phyloP scores from a whole-genome alignment of 2,888 invertebrate species.

The Stenchaetothrips biformis region DNA sequence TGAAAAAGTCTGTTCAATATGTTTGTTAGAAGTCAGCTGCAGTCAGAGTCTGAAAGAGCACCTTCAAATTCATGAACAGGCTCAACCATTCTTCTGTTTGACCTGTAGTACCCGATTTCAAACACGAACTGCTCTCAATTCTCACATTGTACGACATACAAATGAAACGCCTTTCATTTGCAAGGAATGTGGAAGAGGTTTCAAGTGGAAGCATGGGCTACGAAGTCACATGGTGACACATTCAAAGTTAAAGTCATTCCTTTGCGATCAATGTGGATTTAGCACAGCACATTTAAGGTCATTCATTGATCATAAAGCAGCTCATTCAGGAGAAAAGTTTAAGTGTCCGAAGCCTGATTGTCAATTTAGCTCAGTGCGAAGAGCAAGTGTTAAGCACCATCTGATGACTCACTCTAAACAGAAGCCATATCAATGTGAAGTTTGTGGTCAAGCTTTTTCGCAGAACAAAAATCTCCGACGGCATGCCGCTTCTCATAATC shows the following conservation, averaged over 20 bases:
- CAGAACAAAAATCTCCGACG: slow-evolving; percentile 50
- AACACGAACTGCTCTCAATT: slow-evolving; percentile 48
- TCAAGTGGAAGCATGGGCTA: slow-evolving; percentile 57
- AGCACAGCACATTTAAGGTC: slow-evolving; percentile 54
- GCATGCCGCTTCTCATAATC: slow-evolving; percentile 4
- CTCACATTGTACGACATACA: slow-evolving; percentile 54
- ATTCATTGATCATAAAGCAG: slow-evolving; percentile 51
- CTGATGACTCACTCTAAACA: slow-evolving; percentile 53
- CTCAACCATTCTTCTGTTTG: slow-evolving; percentile 51
- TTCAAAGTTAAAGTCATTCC: slow-evolving; percentile 50
- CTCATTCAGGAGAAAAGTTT: slow-evolving; percentile 51
- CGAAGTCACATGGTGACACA: slow-evolving; percentile 52
- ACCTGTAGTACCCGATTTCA: slow-evolving; percentile 51
- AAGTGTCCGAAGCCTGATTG: slow-evolving; percentile 50
- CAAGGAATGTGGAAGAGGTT: slow-evolving; percentile 50
- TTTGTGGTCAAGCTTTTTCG: slow-evolving; percentile 54
- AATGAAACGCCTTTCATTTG: slow-evolving; percentile 52
- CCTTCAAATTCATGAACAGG: slow-evolving; percentile 47
- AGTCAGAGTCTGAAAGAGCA: slow-evolving; percentile 44
- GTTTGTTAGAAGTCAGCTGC: slow-evolving; percentile 42
- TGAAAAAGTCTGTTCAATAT: slow-evolving; percentile 43
- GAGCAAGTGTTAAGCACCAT: slow-evolving; percentile 53
- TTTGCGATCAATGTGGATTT: slow-evolving; percentile 56
- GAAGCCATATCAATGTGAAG: slow-evolving; percentile 53
- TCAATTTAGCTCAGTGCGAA: slow-evolving; percentile 49